A percentile compares a stretch with the other conserved stretches of the same genome.
phyloP scores from a whole-genome alignment of 2,888 invertebrate species.

The Apotomis capreana region DNA sequence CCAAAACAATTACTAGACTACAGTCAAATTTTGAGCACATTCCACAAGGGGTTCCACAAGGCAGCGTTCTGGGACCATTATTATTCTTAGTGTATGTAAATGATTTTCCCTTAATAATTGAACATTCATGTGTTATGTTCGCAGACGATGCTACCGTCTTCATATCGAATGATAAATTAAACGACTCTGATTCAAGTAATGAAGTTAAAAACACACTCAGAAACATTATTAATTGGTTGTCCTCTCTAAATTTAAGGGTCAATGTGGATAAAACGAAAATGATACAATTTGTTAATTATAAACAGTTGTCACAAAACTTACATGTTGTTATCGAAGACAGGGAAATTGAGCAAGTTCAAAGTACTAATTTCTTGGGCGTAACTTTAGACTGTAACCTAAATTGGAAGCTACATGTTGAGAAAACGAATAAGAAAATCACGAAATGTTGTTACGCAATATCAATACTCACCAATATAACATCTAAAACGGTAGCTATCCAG shows the following conservation, averaged over 20 bases:
- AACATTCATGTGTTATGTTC: slow-evolving; percentile 22
- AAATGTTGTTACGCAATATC: neutral
- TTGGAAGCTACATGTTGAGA: neutral
- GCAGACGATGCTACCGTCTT: slow-evolving; percentile 18
- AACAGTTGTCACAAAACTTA: slow-evolving; percentile 3
- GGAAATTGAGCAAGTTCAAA: slow-evolving; percentile 10
- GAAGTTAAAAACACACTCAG: slow-evolving; percentile 6
- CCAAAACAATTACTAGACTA: slow-evolving; percentile 10
- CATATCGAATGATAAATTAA: neutral
- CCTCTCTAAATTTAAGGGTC: slow-evolving; percentile 6
- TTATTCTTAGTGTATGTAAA: neutral
- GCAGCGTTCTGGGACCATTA: neutral
- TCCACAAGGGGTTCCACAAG: neutral
- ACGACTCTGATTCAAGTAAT: neutral
- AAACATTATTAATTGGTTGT: slow-evolving; percentile 6
- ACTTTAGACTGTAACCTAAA: neutral
- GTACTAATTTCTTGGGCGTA: slow-evolving; percentile 3
- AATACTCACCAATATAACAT: neutral
- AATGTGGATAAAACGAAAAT: slow-evolving; percentile 17
- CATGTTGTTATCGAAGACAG: neutral
- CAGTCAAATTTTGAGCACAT: slow-evolving; percentile 5
- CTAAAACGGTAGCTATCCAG: neutral
- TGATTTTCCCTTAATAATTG: slow-evolving; percentile 15
- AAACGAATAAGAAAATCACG: neutral
- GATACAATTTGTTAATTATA: slow-evolving; percentile 16